Evolutionary conservation across 2,888 invertebrate species (phyloP).

Genomic region (Abrostola tripartita): DNA sequence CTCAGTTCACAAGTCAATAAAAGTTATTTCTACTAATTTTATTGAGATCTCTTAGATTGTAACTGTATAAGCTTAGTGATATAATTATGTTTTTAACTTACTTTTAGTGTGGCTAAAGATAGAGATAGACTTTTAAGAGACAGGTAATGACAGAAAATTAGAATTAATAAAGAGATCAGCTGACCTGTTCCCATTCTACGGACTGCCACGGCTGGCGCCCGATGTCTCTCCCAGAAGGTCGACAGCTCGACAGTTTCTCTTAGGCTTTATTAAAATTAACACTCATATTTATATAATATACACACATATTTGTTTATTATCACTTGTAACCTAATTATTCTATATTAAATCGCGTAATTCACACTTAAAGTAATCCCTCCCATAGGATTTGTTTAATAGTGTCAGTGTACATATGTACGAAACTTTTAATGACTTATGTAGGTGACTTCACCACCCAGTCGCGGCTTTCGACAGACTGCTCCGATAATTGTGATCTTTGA

Average conservation of each 20-base stretch:
- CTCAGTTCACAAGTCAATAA: too few species aligned
- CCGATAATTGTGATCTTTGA: slow-evolving; percentile 88
- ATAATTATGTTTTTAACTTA: too few species aligned
- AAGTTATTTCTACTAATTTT: too few species aligned
- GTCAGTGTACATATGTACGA: slow-evolving; percentile 57
- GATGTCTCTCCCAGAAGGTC: slow-evolving; percentile 89
- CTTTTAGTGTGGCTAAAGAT: background rate
- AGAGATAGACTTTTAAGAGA: slow-evolving; percentile 1
- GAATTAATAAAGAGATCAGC: slow-evolving; percentile 43
- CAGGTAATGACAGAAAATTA: slow-evolving; percentile 1
- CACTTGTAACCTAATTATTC: slow-evolving; percentile 25
- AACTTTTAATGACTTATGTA: slow-evolving; percentile 73
- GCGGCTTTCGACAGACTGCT: slow-evolving; percentile 88
- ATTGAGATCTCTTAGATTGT: too few species aligned
- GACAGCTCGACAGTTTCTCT: slow-evolving; percentile 79
- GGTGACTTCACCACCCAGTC: slow-evolving; percentile 83
- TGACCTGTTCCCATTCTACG: slow-evolving; percentile 93
- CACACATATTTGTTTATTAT: slow-evolving; percentile 45
- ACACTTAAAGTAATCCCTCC: slow-evolving; percentile 16
- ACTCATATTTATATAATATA: slow-evolving; percentile 30
- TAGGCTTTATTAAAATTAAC: slow-evolving; percentile 39
- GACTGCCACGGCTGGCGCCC: slow-evolving; percentile 88
- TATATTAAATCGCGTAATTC: slow-evolving; percentile 14
- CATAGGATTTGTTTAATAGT: slow-evolving; percentile 32
- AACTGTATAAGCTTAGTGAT: too few species aligned